phyloP scores from a whole-genome alignment of 1,140 invertebrate genomes.

The Drosophila prosaltans region DNA sequence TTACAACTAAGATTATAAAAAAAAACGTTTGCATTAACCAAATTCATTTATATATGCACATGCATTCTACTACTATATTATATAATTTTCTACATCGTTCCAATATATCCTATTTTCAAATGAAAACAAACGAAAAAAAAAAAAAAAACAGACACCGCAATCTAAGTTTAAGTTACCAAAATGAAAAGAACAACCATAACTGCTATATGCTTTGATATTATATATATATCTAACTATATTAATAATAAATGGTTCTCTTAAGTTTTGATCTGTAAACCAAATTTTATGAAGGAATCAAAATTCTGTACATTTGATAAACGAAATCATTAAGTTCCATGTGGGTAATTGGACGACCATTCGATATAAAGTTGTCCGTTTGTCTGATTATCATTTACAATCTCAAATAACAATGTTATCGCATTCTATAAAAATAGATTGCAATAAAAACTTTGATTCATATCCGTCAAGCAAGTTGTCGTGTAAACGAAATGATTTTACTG shows the following conservation, averaged over 20 bases:
- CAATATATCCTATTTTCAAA: neutral
- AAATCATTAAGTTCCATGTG: neutral
- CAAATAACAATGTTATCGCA: neutral
- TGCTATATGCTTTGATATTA: constrained; percentile 9
- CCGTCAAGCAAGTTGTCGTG: too few relatives aligned
- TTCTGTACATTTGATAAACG: too few relatives aligned
- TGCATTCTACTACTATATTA: neutral
- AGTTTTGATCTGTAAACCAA: neutral
- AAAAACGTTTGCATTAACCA: constrained; percentile 4
- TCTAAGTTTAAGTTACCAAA: neutral
- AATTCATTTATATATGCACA: constrained; percentile 7
- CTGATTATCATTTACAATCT: neutral
- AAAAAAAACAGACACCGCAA: neutral
- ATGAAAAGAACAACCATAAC: constrained; percentile 5
- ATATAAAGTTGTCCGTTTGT: neutral
- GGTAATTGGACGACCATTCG: neutral
- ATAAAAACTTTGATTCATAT: too few relatives aligned
- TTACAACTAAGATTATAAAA: neutral
- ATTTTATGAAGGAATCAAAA: neutral
- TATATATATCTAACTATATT: constrained; percentile 3
- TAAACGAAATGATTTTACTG: too few relatives aligned
- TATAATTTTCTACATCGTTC: constrained; percentile 3
- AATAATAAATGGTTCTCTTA: constrained; percentile 1
- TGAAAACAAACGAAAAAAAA: neutral
- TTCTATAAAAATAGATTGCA: too few relatives aligned